Conservation (phyloP, 2,797 vertebrate species). For the Oreortyx pictus region DNA sequence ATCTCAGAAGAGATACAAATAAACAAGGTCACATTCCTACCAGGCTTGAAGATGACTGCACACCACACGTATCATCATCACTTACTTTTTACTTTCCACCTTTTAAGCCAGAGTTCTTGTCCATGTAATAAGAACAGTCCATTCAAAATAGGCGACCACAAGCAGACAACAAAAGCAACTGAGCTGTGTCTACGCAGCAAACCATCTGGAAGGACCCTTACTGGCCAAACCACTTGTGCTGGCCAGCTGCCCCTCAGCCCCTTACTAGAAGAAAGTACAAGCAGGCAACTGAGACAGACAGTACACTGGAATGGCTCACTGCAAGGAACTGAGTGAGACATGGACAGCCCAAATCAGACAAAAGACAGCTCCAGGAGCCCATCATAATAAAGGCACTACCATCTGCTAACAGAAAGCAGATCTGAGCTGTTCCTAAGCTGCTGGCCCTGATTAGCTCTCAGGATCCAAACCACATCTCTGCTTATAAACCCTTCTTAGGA, state of each 20-base stretch:
- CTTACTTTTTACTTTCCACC: background rate
- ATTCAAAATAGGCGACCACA: background rate
- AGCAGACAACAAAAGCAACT: background rate
- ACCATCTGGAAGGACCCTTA: background rate
- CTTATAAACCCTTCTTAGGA: slow-evolving; percentile 15
- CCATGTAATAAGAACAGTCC: background rate
- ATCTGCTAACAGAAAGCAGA: slow-evolving; percentile 4
- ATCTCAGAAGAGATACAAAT: background rate
- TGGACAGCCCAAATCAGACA: background rate
- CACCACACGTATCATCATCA: background rate
- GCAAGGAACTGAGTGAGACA: background rate
- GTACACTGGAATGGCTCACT: background rate
- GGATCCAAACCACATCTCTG: slow-evolving; percentile 5
- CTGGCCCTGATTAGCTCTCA: slow-evolving; percentile 22
- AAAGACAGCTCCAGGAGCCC: background rate
- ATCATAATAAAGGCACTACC: background rate
- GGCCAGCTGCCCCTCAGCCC: background rate
- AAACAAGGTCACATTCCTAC: background rate
- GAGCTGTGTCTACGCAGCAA: background rate
- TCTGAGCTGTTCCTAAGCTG: background rate
- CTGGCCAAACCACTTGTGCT: accelerated
- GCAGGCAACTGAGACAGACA: background rate
- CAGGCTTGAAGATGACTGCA: background rate
- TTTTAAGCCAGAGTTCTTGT: background rate
- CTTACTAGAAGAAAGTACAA: background rate